These are phyloP conservation scores for Agelastica alni DNA, from an alignment of 2,888 invertebrate genomes.

Conservation along the genomic window DNA sequence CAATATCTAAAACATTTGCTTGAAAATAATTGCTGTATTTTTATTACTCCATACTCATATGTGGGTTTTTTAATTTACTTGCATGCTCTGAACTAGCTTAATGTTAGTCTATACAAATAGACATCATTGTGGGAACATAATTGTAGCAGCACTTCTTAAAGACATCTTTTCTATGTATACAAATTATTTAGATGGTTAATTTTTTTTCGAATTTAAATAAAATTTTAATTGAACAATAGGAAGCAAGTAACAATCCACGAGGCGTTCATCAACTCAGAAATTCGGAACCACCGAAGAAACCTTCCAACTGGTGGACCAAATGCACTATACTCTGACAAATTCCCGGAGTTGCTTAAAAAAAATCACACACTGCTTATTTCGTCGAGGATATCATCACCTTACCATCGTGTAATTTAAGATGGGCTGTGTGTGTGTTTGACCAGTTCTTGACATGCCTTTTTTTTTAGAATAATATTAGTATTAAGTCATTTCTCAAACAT, in stretches of 20 bases:
- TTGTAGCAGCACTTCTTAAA: too few species aligned
- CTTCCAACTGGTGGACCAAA: constrained; percentile 83
- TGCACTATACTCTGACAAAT: constrained; percentile 86
- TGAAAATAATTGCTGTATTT: too few species aligned
- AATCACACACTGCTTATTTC: constrained; percentile 20
- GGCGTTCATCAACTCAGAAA: constrained; percentile 80
- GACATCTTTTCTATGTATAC: too few species aligned
- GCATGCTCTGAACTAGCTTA: too few species aligned
- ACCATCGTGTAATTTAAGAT: constrained; percentile 23
- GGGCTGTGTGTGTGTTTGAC: constrained; percentile 1
- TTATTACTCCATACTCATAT: too few species aligned
- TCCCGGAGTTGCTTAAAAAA: constrained; percentile 36
- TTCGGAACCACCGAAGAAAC: constrained; percentile 78
- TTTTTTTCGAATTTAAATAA: too few species aligned
- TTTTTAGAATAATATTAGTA: neutral
- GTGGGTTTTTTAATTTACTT: too few species aligned
- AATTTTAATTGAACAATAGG: too few species aligned
- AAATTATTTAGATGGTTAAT: too few species aligned
- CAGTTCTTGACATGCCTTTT: constrained; percentile 24
- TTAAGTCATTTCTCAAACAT: neutral
- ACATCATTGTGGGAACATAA: too few species aligned
- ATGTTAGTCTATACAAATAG: too few species aligned
- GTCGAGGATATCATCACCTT: constrained; percentile 10
- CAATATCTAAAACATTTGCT: too few species aligned
- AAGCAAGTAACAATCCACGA: constrained; percentile 88